phyloP scores from a whole-genome alignment of 2,888 invertebrate genomes.

The Sthenelais limicola region DNA sequence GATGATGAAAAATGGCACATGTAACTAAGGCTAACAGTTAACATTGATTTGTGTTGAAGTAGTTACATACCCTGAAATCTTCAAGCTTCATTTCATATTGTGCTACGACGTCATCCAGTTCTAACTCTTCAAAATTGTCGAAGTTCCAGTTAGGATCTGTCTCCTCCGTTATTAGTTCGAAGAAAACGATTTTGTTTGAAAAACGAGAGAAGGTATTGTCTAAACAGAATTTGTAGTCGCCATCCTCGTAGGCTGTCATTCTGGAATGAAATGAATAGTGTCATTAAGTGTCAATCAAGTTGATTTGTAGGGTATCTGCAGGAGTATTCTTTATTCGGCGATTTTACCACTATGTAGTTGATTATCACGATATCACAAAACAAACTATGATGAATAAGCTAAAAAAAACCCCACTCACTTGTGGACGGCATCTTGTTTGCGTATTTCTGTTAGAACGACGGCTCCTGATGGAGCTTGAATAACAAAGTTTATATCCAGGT shows the following conservation, averaged over 20 bases:
- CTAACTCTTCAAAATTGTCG: conserved; percentile 24
- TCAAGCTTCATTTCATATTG: conserved; percentile 74
- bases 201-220: conserved; percentile 90
- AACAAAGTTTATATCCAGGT: conserved; percentile 87
- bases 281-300: too few species aligned
- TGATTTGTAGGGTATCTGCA: too few species aligned
- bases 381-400: background rate
- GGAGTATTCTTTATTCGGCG: too few species aligned
- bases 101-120: conserved; percentile 45
- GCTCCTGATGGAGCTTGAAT: conserved; percentile 77
- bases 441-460: conserved; percentile 61
- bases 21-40: background rate
- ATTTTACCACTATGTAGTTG: too few species aligned
- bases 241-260: conserved; percentile 67
- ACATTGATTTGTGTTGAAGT: background rate
- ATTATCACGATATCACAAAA: too few species aligned
- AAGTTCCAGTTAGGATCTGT: conserved; percentile 51
- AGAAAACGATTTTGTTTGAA: conserved; percentile 87
- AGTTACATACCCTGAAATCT: conserved; percentile 62
- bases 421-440: conserved; percentile 71
- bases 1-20: background rate
- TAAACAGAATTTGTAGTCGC: conserved; percentile 89
- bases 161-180: conserved; percentile 77
- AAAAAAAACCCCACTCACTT: conserved; percentile 58
- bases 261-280: conserved; percentile 38